phyloP scores from a whole-genome alignment of 2,797 vertebrate genomes.

The Silurus lanzhouensis region DNA sequence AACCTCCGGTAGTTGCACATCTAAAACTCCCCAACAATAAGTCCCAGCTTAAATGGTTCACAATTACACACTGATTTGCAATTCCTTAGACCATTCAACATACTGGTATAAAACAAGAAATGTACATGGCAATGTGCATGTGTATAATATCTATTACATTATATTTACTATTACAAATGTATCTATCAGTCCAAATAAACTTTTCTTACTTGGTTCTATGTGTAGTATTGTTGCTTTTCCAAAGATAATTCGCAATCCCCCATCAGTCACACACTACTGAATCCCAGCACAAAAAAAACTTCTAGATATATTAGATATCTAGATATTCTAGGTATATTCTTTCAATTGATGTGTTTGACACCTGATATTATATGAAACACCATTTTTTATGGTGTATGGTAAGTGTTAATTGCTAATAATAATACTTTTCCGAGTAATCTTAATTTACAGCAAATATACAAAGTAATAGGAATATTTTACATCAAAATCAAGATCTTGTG shows the following conservation, averaged over 20 bases:
- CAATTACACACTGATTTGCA: background rate
- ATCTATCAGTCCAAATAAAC: background rate
- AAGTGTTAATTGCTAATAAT: background rate
- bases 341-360: background rate
- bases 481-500: background rate
- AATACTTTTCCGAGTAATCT: background rate
- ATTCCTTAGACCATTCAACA: background rate
- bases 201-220: conserved; percentile 34
- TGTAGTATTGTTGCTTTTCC: conserved; percentile 21
- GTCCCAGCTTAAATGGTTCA: background rate
- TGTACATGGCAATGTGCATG: background rate
- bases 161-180: background rate
- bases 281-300: background rate
- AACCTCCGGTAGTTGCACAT: conserved; percentile 38
- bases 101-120: background rate
- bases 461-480: background rate
- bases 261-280: conserved; percentile 28
- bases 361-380: background rate
- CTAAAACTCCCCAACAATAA: conserved; percentile 16
- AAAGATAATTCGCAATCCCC: conserved; percentile 12
- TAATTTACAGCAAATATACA: background rate
- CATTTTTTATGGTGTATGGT: background rate
- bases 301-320: background rate
- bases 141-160: background rate
- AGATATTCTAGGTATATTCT: background rate